Percentiles rank a stretch among this genome's conserved stretches.
These are phyloP conservation scores for Eudemis profundana DNA, from an alignment of 2,888 invertebrate genomes.

Conservation along the genomic window DNA sequence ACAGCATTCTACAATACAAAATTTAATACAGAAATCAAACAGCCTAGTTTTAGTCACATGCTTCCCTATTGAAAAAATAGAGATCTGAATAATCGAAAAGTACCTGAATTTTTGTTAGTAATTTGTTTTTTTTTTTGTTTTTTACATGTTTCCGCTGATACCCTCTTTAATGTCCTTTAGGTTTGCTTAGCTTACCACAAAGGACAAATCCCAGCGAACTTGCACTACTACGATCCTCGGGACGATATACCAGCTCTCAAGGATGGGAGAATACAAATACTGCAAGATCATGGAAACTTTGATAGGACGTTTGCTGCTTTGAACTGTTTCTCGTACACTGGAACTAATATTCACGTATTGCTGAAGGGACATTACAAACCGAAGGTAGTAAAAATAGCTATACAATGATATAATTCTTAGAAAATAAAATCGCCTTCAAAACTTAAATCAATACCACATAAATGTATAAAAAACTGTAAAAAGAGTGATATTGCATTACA, in stretches of 20 bases:
- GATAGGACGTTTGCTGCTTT: conserved; percentile 57
- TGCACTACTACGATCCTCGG: conserved; percentile 58
- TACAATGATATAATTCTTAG: not conserved
- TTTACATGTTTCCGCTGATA: no score
- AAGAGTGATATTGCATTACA: no score
- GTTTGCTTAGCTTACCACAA: conserved; percentile 61
- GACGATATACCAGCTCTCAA: conserved; percentile 53
- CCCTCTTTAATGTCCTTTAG: conserved; percentile 51
- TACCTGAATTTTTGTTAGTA: no score
- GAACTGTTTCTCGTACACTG: conserved; percentile 63
- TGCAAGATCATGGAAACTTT: conserved; percentile 56
- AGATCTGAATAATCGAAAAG: no score
- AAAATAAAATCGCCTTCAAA: no score
- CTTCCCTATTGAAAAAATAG: no score
- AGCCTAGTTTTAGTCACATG: no score
- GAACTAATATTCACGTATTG: conserved; percentile 62
- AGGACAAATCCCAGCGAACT: conserved; percentile 60
- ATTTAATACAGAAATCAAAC: no score
- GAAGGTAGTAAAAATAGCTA: conserved; percentile 55
- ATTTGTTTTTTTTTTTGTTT: no score
- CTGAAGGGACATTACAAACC: conserved; percentile 64
- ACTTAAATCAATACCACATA: no score
- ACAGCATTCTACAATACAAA: no score
- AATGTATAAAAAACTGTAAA: no score
- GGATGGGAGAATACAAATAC: conserved; percentile 56